A percentile compares a stretch with the other conserved stretches of the same genome.
Conservation (phyloP, 2,888 invertebrate genomes). For the Norana najaformis region DNA sequence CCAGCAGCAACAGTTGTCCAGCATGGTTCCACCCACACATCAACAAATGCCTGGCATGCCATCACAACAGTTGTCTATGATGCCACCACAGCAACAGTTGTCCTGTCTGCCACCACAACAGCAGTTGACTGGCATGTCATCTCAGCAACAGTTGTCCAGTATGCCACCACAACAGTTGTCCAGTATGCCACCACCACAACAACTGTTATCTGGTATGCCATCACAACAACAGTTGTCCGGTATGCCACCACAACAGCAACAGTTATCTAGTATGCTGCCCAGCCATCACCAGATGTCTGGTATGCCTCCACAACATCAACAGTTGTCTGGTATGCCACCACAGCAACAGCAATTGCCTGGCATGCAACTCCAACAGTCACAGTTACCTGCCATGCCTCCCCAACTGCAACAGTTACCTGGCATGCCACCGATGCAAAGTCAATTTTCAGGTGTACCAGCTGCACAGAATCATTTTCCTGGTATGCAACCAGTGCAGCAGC, state of each 20-base stretch:
- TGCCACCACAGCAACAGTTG: background rate
- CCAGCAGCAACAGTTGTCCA: background rate
- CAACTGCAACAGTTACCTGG: background rate
- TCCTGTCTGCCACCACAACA: background rate
- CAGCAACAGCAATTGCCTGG: constrained; percentile 2
- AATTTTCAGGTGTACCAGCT: background rate
- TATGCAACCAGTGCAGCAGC: background rate
- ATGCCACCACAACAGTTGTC: background rate
- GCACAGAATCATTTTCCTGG: no score
- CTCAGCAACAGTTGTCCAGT: background rate
- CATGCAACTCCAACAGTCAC: background rate
- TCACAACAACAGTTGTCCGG: background rate
- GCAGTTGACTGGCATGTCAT: background rate
- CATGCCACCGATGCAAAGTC: background rate
- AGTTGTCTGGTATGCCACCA: background rate
- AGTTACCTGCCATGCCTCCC: background rate
- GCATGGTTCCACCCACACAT: background rate
- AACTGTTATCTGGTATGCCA: no score
- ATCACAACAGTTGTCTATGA: background rate
- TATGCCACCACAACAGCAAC: background rate
- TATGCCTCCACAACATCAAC: background rate
- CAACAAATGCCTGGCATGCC: background rate
- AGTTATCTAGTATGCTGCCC: background rate
- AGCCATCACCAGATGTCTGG: background rate
- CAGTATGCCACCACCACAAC: background rate